Percentiles rank a stretch among this genome's conserved stretches.
These are phyloP conservation scores for Panthera leo DNA, from an alignment of 2,113 vertebrate species.

Conservation along the genomic window DNA sequence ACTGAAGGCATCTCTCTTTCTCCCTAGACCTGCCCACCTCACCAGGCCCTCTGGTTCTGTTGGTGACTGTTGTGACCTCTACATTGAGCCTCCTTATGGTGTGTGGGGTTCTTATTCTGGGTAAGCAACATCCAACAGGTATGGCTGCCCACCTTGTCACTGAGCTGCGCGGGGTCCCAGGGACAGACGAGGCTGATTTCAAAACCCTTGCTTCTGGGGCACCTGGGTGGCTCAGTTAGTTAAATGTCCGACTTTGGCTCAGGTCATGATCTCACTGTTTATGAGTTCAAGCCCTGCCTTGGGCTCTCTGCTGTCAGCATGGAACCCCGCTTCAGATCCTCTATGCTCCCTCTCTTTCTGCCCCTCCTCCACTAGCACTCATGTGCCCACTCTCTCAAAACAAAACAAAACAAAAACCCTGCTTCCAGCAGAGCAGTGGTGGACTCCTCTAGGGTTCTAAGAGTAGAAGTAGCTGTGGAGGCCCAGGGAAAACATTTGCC, in stretches of 20 bases:
- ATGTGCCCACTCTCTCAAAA: too few relatives aligned
- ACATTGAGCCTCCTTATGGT: constrained; percentile 43
- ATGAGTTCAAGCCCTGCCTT: too few relatives aligned
- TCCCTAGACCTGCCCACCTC: background rate
- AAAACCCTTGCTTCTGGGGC: background rate
- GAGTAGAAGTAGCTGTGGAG: background rate
- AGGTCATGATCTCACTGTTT: too few relatives aligned
- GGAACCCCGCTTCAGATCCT: too few relatives aligned
- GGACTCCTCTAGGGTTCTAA: background rate
- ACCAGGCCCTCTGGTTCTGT: constrained; percentile 30
- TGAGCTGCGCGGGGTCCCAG: background rate
- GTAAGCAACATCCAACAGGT: background rate
- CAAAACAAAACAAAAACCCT: background rate
- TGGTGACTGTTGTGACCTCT: constrained; percentile 2
- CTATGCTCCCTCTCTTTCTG: too few relatives aligned
- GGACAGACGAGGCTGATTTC: background rate
- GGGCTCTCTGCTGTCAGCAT: too few relatives aligned
- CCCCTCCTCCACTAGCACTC: too few relatives aligned
- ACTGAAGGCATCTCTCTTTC: background rate
- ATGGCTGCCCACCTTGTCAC: background rate
- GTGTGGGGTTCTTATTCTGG: constrained; percentile 38
- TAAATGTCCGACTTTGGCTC: too few relatives aligned
- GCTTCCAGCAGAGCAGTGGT: background rate
- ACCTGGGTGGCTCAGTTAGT: too few relatives aligned
- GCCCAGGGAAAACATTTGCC: background rate